Evolutionary conservation across 1,140 invertebrate species (phyloP).

Genomic region (Anoplophora glabripennis): DNA sequence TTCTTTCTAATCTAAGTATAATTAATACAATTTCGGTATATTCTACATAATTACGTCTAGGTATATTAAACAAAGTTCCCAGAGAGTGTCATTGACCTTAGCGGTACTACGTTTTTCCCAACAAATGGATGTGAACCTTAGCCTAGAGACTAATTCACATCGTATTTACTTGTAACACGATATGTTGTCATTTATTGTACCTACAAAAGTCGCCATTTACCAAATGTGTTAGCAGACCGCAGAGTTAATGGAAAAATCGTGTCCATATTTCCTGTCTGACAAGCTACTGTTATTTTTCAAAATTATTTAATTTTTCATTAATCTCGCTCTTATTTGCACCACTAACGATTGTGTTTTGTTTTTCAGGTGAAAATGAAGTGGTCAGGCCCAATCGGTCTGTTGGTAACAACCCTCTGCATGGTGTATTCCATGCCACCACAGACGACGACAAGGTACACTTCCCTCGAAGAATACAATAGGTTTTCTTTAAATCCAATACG

Average conservation of each 20-base stretch:
- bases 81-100: conserved; percentile 37
- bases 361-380: conserved; percentile 42
- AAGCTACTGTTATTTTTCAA: not conserved
- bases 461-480: conserved; percentile 17
- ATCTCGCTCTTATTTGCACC: not conserved
- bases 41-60: not conserved
- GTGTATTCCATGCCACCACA: conserved; percentile 26
- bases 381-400: conserved; percentile 29
- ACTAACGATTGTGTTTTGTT: conserved; percentile 18
- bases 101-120: conserved; percentile 20
- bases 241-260: too few species aligned
- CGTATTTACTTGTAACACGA: too few species aligned
- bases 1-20: not conserved
- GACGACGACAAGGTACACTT: conserved; percentile 39
- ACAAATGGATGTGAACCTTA: not conserved
- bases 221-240: too few species aligned
- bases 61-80: conserved; percentile 5
- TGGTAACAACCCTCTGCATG: conserved; percentile 24
- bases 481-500: conserved; percentile 3
- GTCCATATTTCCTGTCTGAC: not conserved
- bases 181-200: too few species aligned
- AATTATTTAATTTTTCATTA: not conserved
- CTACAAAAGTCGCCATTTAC: too few species aligned
- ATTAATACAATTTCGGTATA: not conserved
- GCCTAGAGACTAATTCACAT: too few species aligned